phyloP scores from a whole-genome alignment of 2,113 vertebrate species.

The Chloropsis cyanopogon region DNA sequence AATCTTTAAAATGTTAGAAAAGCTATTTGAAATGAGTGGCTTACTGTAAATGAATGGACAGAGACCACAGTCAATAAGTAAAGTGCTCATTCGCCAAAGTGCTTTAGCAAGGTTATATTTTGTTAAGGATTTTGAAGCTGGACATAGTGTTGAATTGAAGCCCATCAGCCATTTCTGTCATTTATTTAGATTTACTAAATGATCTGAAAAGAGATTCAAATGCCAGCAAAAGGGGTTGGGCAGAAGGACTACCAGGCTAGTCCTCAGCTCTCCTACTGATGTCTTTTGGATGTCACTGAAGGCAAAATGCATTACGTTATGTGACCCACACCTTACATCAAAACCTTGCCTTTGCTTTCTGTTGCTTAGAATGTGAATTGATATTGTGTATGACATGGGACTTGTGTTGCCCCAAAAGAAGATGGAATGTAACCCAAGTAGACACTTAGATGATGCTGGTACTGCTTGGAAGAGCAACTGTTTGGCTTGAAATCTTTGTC shows the following conservation, averaged over 20 bases:
- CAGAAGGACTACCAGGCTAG: neutral
- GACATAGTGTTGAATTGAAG: conserved; percentile 13
- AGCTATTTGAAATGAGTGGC: conserved; percentile 56
- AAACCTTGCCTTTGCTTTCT: neutral
- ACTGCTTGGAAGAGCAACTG: neutral
- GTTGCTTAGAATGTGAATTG: neutral
- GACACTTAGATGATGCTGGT: neutral
- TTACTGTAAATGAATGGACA: conserved; percentile 60
- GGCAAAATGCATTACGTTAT: neutral
- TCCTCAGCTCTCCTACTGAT: neutral
- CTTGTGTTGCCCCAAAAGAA: neutral
- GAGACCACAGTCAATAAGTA: conserved; percentile 56
- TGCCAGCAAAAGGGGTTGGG: neutral
- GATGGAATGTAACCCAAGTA: neutral
- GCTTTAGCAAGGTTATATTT: conserved; percentile 46
- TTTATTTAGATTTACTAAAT: conserved; percentile 32
- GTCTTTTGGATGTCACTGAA: neutral
- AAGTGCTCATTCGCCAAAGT: conserved; percentile 59
- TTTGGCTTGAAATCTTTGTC: neutral
- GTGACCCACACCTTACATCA: neutral
- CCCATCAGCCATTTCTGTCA: neutral
- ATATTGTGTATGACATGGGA: neutral
- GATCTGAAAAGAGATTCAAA: conserved; percentile 1
- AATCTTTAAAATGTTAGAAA: conserved; percentile 65
- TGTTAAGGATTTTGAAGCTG: conserved; percentile 35